These are phyloP conservation scores for Chaitophorus viminalis DNA, from an alignment of 2,888 invertebrate genomes.

Conservation along the genomic window DNA sequence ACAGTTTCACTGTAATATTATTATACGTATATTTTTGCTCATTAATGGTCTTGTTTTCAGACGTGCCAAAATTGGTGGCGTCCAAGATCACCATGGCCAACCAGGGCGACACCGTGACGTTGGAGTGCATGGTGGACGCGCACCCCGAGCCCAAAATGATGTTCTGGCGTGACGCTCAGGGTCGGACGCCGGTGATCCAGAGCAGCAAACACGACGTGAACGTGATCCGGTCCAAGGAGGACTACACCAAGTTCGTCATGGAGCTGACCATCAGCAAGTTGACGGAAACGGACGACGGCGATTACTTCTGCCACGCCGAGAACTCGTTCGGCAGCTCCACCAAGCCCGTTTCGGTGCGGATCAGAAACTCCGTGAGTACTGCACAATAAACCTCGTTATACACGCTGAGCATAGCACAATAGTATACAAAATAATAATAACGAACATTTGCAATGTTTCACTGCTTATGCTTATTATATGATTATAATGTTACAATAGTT, in stretches of 20 bases:
- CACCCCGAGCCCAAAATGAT: conserved; percentile 83
- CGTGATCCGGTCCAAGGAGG: conserved; percentile 67
- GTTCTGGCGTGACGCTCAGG: conserved; percentile 83
- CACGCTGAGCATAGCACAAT: too few species aligned
- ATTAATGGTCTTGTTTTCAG: conserved; percentile 70
- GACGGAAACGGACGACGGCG: conserved; percentile 77
- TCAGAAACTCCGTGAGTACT: conserved; percentile 71
- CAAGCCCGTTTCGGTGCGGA: conserved; percentile 78
- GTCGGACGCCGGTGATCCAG: conserved; percentile 79
- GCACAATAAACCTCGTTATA: background rate
- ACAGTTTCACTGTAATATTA: too few species aligned
- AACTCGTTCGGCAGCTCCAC: conserved; percentile 82
- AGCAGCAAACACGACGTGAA: conserved; percentile 78
- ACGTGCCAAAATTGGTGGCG: conserved; percentile 80
- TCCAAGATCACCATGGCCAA: conserved; percentile 82
- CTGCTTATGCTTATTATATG: too few species aligned
- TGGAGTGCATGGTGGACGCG: conserved; percentile 82
- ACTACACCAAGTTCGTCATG: conserved; percentile 79
- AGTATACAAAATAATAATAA: too few species aligned
- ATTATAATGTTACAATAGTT: too few species aligned
- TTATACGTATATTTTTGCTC: too few species aligned
- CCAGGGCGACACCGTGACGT: conserved; percentile 78
- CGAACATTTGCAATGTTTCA: too few species aligned
- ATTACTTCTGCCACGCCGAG: conserved; percentile 86
- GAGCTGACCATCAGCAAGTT: conserved; percentile 79